These are phyloP conservation scores for Zonitis immaculata DNA, from an alignment of 2,888 invertebrate species.

Conservation along the genomic window DNA sequence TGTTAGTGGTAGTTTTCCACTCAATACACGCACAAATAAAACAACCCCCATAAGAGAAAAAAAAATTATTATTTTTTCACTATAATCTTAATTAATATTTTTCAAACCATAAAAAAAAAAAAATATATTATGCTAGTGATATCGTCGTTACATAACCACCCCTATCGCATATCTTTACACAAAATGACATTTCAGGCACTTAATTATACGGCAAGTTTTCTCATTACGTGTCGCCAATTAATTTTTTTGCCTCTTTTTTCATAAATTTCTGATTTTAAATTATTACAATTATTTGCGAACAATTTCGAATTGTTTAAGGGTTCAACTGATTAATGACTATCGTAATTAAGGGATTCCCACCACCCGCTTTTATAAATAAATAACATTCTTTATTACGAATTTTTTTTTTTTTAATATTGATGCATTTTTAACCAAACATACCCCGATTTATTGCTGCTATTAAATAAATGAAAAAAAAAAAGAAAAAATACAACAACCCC, in stretches of 20 bases:
- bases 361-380: no score
- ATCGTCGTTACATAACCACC: not conserved
- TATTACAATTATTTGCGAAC: not conserved
- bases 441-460: no score
- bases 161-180: not conserved
- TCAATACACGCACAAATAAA: not conserved
- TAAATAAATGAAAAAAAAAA: no score
- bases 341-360: conserved; percentile 39
- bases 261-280: not conserved
- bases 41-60: no score
- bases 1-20: not conserved
- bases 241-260: not conserved
- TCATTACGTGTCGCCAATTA: not conserved
- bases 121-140: no score
- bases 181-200: not conserved
- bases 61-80: no score
- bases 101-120: no score
- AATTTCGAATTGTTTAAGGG: no score
- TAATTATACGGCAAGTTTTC: not conserved
- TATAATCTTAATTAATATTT: no score
- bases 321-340: conserved; percentile 40
- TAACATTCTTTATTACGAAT: conserved; percentile 25
- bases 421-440: no score
- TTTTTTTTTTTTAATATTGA: no score
- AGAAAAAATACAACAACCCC: no score